Evolutionary conservation across 2,113 vertebrate species (phyloP).

Genomic region (Potamarius usumacintae): DNA sequence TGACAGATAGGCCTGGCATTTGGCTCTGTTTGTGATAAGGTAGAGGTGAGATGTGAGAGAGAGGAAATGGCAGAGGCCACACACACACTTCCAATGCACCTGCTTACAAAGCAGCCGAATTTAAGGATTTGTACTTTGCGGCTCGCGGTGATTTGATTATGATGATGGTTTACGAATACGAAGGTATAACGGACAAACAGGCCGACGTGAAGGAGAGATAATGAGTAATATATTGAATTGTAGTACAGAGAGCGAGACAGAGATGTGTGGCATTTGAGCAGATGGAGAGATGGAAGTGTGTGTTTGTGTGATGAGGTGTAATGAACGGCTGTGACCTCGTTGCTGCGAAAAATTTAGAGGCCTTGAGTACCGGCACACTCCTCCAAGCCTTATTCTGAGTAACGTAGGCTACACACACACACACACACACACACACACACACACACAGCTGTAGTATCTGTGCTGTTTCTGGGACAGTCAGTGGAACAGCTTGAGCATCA

Average conservation of each 20-base stretch:
- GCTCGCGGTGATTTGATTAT: not conserved
- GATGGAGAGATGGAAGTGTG: conserved; percentile 3
- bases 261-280: not conserved
- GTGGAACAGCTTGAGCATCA: conserved; percentile 41
- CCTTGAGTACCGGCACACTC: conserved; percentile 44
- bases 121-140: not conserved
- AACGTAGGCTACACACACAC: conserved; percentile 9
- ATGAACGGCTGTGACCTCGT: conserved; percentile 48
- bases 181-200: not conserved
- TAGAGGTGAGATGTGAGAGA: conserved; percentile 34
- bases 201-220: not conserved
- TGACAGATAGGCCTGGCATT: conserved; percentile 57
- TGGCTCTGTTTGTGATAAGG: conserved; percentile 51
- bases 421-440: conserved; percentile 8
- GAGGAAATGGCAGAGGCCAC: conserved; percentile 21
- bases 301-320: conserved; percentile 49
- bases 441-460: conserved; percentile 23
- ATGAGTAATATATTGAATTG: not conserved
- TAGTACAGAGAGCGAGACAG: not conserved
- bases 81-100: not conserved
- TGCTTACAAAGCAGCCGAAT: not conserved
- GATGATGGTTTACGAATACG: too few species aligned
- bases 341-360: conserved; percentile 40
- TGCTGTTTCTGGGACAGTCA: conserved; percentile 52
- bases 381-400: conserved; percentile 34